Evolutionary conservation across 2,113 vertebrate species (phyloP).

Genomic region (Ariopsis seemanni): DNA sequence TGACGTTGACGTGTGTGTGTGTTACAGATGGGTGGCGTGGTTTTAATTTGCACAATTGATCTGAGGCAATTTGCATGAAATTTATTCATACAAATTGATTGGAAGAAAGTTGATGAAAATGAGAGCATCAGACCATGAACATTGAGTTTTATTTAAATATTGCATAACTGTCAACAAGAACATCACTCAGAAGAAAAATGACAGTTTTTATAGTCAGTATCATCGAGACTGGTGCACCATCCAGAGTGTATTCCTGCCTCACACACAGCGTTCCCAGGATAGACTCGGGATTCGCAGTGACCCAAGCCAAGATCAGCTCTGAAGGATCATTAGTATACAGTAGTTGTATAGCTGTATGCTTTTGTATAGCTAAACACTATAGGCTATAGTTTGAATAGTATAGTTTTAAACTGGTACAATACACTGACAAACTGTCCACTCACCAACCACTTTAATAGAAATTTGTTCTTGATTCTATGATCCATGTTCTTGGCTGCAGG

Average conservation of each 20-base stretch:
- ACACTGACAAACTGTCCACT: background rate
- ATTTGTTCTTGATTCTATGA: no score
- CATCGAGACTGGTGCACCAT: background rate
- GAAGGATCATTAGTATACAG: background rate
- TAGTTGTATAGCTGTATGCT: background rate
- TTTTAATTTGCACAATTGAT: conserved; percentile 15
- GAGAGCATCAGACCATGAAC: conserved; percentile 1
- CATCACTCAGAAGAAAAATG: background rate
- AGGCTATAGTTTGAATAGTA: background rate
- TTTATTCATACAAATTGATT: conserved; percentile 23
- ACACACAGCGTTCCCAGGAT: background rate
- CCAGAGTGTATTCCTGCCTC: background rate
- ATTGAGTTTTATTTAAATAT: background rate
- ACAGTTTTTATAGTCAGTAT: background rate
- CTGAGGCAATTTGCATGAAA: conserved; percentile 19
- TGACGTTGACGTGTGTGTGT: background rate
- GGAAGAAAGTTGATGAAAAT: conserved; percentile 6
- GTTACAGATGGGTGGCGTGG: conserved; percentile 3
- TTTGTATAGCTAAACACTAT: background rate
- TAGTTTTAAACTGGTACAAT: background rate
- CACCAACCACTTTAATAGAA: no score
- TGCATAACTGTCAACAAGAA: background rate
- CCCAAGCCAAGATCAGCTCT: background rate
- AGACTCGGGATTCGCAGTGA: background rate
- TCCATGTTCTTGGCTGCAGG: no score